phyloP scores from a whole-genome alignment of 2,113 vertebrate genomes.

The Neotoma lepida region DNA sequence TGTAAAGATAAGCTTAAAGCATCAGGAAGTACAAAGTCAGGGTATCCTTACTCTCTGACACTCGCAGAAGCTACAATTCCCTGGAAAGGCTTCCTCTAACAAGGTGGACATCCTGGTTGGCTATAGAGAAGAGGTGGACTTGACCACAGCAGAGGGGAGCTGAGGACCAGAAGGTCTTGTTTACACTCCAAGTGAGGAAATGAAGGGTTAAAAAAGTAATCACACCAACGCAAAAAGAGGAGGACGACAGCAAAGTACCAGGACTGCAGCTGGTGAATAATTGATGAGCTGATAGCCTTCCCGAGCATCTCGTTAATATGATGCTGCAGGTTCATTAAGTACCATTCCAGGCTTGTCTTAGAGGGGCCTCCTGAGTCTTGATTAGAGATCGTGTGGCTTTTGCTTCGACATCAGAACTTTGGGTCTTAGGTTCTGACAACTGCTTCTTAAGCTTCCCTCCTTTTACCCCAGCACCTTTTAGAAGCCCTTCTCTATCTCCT shows the following conservation, averaged over 20 bases:
- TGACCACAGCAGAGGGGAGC: constrained; percentile 49
- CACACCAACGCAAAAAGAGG: constrained; percentile 76
- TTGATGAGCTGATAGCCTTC: constrained; percentile 88
- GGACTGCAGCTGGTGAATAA: constrained; percentile 87
- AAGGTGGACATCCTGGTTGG: neutral
- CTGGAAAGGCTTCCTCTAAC: neutral
- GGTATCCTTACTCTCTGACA: neutral
- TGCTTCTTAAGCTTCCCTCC: constrained; percentile 74
- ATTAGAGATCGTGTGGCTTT: constrained; percentile 84
- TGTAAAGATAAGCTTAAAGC: neutral
- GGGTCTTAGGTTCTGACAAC: constrained; percentile 80
- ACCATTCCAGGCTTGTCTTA: constrained; percentile 83
- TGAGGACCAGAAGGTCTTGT: constrained; percentile 37
- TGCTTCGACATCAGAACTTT: constrained; percentile 84
- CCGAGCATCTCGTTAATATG: constrained; percentile 88
- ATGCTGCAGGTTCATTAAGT: constrained; percentile 90
- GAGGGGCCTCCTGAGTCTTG: constrained; percentile 85
- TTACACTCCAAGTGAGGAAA: constrained; percentile 81
- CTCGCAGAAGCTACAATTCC: neutral
- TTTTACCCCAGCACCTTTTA: constrained; percentile 77
- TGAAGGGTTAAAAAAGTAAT: constrained; percentile 81
- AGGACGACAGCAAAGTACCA: constrained; percentile 83
- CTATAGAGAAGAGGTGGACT: constrained; percentile 19
- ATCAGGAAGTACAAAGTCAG: neutral
- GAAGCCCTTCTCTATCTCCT: constrained; percentile 83